Evolutionary conservation across 2,888 invertebrate genomes (phyloP).

Genomic region (Rotaria macrura): DNA sequence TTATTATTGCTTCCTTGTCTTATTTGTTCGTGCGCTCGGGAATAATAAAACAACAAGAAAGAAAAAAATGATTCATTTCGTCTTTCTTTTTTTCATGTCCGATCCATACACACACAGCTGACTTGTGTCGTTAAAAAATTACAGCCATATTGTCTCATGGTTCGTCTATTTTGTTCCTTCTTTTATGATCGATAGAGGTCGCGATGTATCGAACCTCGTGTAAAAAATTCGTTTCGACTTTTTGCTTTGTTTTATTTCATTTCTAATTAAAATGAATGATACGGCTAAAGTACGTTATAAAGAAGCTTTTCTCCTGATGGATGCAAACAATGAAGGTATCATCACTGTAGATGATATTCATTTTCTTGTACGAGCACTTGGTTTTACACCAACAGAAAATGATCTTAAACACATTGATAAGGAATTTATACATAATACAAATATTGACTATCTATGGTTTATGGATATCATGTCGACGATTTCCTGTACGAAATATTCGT

Average conservation of each 20-base stretch:
- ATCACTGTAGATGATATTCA: not conserved
- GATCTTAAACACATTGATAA: not conserved
- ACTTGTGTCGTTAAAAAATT: not conserved
- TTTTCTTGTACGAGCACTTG: constrained; percentile 1
- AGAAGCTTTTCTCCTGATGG: not conserved
- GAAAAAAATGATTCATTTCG: not conserved
- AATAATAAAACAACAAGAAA: constrained; percentile 7
- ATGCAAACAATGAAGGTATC: not conserved
- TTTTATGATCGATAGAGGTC: not conserved
- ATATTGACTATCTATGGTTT: constrained; percentile 8
- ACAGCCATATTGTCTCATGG: not conserved
- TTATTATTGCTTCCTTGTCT: not conserved
- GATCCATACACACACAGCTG: not conserved
- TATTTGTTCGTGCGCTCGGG: constrained; percentile 1
- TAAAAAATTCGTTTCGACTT: not conserved
- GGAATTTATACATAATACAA: not conserved
- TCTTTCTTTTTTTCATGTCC: not conserved
- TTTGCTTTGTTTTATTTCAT: not conserved
- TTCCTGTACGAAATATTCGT: not conserved
- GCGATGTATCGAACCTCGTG: not conserved
- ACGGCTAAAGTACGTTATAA: not conserved
- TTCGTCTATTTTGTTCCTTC: not conserved
- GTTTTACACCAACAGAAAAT: not conserved
- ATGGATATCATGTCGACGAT: not conserved
- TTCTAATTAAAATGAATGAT: not conserved